Base-by-base conservation (phyloP, 2,888 invertebrate species). In the Leptura quadrifasciata region DNA sequence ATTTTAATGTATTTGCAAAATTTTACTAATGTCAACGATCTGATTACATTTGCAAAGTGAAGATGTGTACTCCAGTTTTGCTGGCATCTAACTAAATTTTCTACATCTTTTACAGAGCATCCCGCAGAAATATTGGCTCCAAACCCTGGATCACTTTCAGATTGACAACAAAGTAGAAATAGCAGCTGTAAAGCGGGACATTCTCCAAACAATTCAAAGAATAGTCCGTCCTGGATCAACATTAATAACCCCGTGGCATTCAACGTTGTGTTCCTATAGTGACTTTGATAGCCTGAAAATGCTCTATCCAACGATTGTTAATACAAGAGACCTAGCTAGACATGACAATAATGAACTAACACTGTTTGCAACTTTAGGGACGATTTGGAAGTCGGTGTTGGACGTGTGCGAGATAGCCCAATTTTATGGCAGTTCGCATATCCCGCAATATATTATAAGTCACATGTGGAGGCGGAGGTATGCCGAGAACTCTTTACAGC, bases 371-470 rank as follows among this genome's bases (percentile, higher is more conserved):
- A 91, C 91, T 87, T 86, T 87, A 86, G 91, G 92, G 80, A 92
- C 92, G 0, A 92, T 94, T 79, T 94, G 94, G 94, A 91, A 91
- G n/a, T 91, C 91, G 52, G 93, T 92, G 6, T 87, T 92, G n/a
- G 86, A 91, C 15, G 88, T 94, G 24, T 94, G 94, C 84, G 90
- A 91, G 76, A 90, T 90, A 78, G 89, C 91, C 55, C 91, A 91
- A 84, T 79, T 76, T 75, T 82, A 79, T 75, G 90, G 90, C 76
- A 75, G 84, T 76, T 72, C 83, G 20, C 82, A 85, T 77, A 83
- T 87, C 76, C 83, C 86, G 75, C 82, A 85, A 75, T 87, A 86
- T 83, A 84, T 87, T 69, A 84, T 82, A 63, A 86, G 85, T 82
- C 83, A 84, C 64, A 79, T 87, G 77, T 88, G 88, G 92, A 90